These are phyloP conservation scores for Sarcophilus harrisii DNA, from an alignment of 2,797 vertebrate genomes.

Conservation along the genomic window DNA sequence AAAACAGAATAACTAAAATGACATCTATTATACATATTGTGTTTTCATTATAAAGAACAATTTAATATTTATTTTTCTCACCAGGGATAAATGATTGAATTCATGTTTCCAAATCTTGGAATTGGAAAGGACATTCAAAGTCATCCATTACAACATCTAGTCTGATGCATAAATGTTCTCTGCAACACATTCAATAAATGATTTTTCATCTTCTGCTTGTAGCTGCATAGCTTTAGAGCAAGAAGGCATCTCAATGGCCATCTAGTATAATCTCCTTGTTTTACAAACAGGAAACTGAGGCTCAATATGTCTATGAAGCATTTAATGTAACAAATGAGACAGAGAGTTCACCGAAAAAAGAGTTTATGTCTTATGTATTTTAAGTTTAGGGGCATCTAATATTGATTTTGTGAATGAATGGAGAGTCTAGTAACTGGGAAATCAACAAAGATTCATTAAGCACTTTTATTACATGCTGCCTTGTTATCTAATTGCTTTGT, in stretches of 20 bases:
- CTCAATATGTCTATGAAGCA: background rate
- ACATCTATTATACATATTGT: background rate
- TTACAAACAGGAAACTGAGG: background rate
- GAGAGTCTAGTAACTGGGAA: background rate
- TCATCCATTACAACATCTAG: background rate
- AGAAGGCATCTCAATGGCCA: background rate
- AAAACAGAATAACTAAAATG: background rate
- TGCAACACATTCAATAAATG: background rate
- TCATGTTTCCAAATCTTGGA: background rate
- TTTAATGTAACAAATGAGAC: background rate
- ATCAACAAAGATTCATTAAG: background rate
- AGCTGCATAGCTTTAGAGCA: background rate
- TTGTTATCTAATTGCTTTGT: background rate
- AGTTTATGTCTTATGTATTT: background rate
- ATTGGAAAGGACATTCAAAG: background rate
- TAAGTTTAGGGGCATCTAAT: background rate
- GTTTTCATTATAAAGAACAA: background rate
- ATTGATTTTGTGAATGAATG: background rate
- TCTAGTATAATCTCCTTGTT: background rate
- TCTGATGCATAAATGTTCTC: background rate
- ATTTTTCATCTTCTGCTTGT: background rate
- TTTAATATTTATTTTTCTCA: background rate
- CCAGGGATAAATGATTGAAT: background rate
- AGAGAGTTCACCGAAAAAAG: background rate
- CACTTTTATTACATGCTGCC: background rate